Base-by-base conservation (phyloP, 2,888 invertebrate species). In the Lasioglossum pauxillum region DNA sequence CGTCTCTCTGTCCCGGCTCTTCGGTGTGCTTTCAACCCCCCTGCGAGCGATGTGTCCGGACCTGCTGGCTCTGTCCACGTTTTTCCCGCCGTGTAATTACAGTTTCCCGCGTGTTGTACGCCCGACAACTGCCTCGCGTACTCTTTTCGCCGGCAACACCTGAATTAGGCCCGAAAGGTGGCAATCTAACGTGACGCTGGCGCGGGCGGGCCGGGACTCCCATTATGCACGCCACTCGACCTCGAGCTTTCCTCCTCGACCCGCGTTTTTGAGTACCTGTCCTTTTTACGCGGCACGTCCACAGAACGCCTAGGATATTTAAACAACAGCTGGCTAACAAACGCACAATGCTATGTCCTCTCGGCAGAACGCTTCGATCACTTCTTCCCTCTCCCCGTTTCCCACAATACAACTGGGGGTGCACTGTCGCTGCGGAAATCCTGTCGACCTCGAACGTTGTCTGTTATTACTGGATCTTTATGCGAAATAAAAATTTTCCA, bases 61-160 rank as follows among this genome's bases (percentile, higher is more conserved):
- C 83, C 82, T 90, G 78, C 87, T 86, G 79, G 79, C 87, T 87
- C 86, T 86, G 83, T 82, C 77, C 78, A 76, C 81, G 71, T 88
- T 85, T 78, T 75, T 83, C 89, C 89, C 89, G 79, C 81, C 90
- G 75, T 85, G 85, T 91, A 91, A 91, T 91, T 91, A 90, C 85
- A 90, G 89, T 86, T 85, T 87, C 76, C 86, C 85, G 78, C 75
- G 73, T 46, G 88, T 90, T 88, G 85, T 91, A 91, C 82, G 83
- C 78, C 75, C 84, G 44, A 73, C 74, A 64, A 31, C 44, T 85
- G 83, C 78, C 87, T 78, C 82, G 60, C 84, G 82, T 87, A 80
- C 84, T 86, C 83, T 87, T 73, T 23, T 8, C 69, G 23, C 23
- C 69, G 69, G 73, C 74, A 77, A 77, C 84, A 73, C 84, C 83